Percentiles rank a stretch among this genome's conserved stretches.
These are phyloP conservation scores for Ciconia maguari DNA, from an alignment of 2,113 vertebrate genomes.

Conservation along the genomic window DNA sequence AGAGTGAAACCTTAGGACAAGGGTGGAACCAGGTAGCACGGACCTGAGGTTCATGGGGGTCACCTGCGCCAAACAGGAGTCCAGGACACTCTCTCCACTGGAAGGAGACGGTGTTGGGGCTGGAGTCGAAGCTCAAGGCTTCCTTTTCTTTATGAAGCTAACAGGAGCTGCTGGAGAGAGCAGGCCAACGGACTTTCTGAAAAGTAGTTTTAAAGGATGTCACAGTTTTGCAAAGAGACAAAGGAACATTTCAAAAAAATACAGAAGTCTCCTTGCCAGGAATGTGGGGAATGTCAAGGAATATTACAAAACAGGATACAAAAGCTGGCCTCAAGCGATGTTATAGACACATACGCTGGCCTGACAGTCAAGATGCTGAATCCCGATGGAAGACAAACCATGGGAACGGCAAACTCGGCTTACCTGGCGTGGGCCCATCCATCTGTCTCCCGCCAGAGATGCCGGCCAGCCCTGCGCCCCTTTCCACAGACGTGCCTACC, in stretches of 20 bases:
- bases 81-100: neutral
- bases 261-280: slow-evolving; percentile 35
- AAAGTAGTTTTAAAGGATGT: neutral
- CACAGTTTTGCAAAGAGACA: slow-evolving; percentile 14
- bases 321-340: slow-evolving; percentile 1
- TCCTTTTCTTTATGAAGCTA: neutral
- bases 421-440: neutral
- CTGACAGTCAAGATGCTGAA: neutral
- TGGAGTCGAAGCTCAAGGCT: neutral
- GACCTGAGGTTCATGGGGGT: neutral
- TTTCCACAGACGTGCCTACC: neutral
- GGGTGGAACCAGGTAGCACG: accelerated
- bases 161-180: neutral
- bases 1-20: neutral
- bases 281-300: slow-evolving; percentile 60
- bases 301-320: slow-evolving; percentile 59
- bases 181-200: neutral
- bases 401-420: neutral
- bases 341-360: neutral
- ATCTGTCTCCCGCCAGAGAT: neutral
- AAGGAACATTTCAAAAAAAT: neutral
- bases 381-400: neutral
- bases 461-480: neutral
- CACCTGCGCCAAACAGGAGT: neutral
- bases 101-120: neutral